Evolutionary conservation across 2,797 vertebrate species (phyloP).

Genomic region (Linurgus olivaceus): DNA sequence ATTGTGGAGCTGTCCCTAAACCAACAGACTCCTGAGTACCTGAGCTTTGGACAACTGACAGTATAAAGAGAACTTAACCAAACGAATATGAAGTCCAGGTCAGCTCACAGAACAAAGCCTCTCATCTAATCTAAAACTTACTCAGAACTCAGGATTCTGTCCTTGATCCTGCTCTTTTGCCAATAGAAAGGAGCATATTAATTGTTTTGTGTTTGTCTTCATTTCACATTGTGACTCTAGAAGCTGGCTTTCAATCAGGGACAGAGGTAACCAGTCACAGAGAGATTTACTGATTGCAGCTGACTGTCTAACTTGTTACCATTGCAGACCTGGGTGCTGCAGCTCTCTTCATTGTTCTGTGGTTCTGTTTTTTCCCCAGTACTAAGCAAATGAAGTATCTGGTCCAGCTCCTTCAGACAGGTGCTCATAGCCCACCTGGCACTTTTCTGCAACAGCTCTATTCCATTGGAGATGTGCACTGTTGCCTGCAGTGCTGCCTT

Average conservation of each 20-base stretch:
- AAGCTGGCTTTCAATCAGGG: background rate
- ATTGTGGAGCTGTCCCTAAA: slow-evolving; percentile 15
- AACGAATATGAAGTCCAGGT: background rate
- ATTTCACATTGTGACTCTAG: background rate
- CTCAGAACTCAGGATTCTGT: accelerated
- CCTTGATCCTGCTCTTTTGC: background rate
- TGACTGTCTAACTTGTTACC: background rate
- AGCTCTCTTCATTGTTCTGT: background rate
- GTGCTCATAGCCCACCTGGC: background rate
- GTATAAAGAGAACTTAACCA: background rate
- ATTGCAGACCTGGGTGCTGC: background rate
- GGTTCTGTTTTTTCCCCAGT: background rate
- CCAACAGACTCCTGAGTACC: background rate
- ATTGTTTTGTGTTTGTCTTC: background rate
- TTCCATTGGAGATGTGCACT: background rate
- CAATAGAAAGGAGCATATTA: background rate
- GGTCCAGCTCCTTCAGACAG: background rate
- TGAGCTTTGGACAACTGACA: background rate
- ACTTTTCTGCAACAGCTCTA: background rate
- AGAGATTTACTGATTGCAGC: background rate
- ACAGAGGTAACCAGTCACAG: background rate
- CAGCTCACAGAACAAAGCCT: background rate
- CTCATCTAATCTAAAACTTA: background rate
- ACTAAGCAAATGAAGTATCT: background rate
- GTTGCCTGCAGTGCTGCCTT: background rate